Evolutionary conservation across 2,113 vertebrate species (phyloP), one percentile per base, ranked within the genome.

Genomic region (Rana temporaria): DNA sequence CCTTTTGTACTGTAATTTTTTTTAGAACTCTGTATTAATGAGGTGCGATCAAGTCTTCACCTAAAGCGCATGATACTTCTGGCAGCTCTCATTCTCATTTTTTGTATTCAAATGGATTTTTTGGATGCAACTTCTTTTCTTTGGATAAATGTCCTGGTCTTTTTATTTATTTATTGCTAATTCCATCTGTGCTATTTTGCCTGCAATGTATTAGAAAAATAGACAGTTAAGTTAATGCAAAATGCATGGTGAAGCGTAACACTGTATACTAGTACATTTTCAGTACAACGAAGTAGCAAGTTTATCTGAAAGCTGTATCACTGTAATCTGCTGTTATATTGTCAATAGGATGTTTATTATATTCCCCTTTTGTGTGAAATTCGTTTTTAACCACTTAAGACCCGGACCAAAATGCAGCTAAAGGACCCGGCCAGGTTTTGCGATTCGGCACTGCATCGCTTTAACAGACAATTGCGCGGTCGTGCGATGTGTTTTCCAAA

Each of bases 121-220:
- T 70, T 85, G 75, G 70, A 84, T 83, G 69, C 52, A 55, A 42
- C 68, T 85, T 24, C 78, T 85, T 85, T 56, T 26, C 19, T 66
- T 26, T 4, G 24, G 75, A 22, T 22, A 55, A n/a, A 20, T 1
- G 14, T 20, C 24, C 52, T 72, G 69, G 16, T 8, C 16, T 20
- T 56, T 38, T 14, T 16, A 30, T 17, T 56, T 72, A 55, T 55
- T 71, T 55, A 53, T 55, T 72, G 26, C 18, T 22, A 72, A 30
- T 69, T 4, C 67, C 38, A 42, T 52, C 32, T 67, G 26, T 66
- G 67, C 67, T 52, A 71, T 53, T 68, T 68, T 52, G 19, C 18
- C 52, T 72, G 69, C 19, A 55, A 72, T 4, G 11, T 55, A 71
- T 53, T 71, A 53, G 20, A 55, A 8, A 52, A 53, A 16, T 14